Conservation (phyloP, 2,888 invertebrate genomes). For the Diarsia rubi region DNA sequence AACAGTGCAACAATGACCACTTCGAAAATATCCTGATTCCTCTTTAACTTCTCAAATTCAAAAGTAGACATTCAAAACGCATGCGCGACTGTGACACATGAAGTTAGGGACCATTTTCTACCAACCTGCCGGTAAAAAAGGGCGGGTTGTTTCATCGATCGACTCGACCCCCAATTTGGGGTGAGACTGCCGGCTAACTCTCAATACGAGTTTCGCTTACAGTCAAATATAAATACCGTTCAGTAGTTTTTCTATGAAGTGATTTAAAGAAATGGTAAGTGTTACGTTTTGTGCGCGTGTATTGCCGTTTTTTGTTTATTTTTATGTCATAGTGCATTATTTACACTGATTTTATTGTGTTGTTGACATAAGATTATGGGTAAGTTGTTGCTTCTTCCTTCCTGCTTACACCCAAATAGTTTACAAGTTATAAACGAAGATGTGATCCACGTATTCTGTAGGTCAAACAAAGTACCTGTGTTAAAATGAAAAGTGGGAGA, state of each 20-base stretch:
- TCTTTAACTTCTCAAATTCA: too few relatives aligned
- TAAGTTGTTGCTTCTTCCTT: background rate
- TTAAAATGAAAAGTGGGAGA: background rate
- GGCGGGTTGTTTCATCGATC: conserved; percentile 76
- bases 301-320: background rate
- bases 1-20: too few relatives aligned
- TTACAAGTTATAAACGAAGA: background rate
- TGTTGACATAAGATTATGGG: conserved; percentile 44
- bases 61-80: conserved; percentile 36
- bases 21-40: too few relatives aligned
- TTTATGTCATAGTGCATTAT: background rate
- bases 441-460: background rate
- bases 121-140: conserved; percentile 72
- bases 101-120: conserved; percentile 64
- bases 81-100: conserved; percentile 58
- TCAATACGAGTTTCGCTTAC: conserved; percentile 22
- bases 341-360: background rate
- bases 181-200: conserved; percentile 32
- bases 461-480: background rate
- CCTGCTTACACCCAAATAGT: background rate
- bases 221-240: conserved; percentile 29
- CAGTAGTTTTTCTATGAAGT: conserved; percentile 44
- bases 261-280: conserved; percentile 62
- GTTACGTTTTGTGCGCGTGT: background rate
- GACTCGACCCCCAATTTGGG: conserved; percentile 53